Conservation (phyloP, 2,888 invertebrate species). For the Archips xylosteana region DNA sequence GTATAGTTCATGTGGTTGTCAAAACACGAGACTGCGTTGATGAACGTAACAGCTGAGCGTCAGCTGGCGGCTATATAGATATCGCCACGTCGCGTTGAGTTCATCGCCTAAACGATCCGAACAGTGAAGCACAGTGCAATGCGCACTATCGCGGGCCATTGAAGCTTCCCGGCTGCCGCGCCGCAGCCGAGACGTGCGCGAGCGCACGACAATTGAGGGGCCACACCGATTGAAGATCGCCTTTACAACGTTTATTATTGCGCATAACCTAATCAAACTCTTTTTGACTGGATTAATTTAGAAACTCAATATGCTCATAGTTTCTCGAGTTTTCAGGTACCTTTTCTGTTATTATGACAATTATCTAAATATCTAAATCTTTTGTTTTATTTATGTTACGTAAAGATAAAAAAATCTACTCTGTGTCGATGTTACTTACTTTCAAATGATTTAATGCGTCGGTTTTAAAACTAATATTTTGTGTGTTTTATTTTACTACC, state of each 20-base stretch:
- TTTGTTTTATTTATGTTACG: too few relatives aligned
- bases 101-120: slow-evolving; percentile 71
- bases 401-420: too few relatives aligned
- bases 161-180: slow-evolving; percentile 51
- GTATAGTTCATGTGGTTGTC: slow-evolving; percentile 47
- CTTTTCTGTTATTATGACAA: neutral
- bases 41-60: slow-evolving; percentile 75
- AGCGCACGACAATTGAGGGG: slow-evolving; percentile 68
- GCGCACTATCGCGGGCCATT: slow-evolving; percentile 57
- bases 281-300: slow-evolving; percentile 47
- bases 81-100: slow-evolving; percentile 62
- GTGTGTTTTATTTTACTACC: too few relatives aligned
- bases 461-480: too few relatives aligned
- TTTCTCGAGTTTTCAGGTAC: neutral
- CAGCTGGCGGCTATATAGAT: slow-evolving; percentile 58
- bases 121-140: slow-evolving; percentile 44
- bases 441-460: too few relatives aligned
- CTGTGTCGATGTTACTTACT: too few relatives aligned
- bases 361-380: neutral
- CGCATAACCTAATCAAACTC: slow-evolving; percentile 61
- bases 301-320: neutral
- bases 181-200: slow-evolving; percentile 55
- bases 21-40: slow-evolving; percentile 60
- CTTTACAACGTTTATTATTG: slow-evolving; percentile 56
- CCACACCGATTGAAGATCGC: slow-evolving; percentile 64